Percentiles rank a stretch among this genome's conserved stretches.
These are phyloP conservation scores for Danaus plexippus DNA, from an alignment of 1,140 invertebrate species.

Conservation along the genomic window DNA sequence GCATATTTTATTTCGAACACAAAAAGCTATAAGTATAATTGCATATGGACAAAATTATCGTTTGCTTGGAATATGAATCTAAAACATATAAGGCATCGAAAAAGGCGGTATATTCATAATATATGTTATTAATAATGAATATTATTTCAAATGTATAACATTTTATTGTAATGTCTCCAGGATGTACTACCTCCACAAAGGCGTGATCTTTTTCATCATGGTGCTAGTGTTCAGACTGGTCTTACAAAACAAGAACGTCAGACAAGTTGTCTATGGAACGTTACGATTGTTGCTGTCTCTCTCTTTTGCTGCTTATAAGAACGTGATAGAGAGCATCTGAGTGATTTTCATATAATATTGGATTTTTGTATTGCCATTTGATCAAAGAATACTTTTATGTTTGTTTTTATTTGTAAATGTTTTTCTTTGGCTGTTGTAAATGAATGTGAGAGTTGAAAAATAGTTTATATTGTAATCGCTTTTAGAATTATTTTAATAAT, in stretches of 20 bases:
- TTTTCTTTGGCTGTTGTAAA: background rate
- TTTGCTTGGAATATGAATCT: too few relatives aligned
- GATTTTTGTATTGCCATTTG: too few relatives aligned
- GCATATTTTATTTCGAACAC: too few relatives aligned
- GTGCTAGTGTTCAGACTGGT: conserved; percentile 34
- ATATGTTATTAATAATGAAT: too few relatives aligned
- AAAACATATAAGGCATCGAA: too few relatives aligned
- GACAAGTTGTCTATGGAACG: conserved; percentile 34
- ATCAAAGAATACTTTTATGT: too few relatives aligned
- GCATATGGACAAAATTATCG: too few relatives aligned
- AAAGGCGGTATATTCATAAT: too few relatives aligned
- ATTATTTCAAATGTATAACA: too few relatives aligned
- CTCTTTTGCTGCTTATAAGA: conserved; percentile 22
- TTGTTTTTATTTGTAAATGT: too few relatives aligned
- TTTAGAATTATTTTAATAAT: background rate
- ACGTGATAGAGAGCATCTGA: conserved; percentile 18
- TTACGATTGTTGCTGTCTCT: conserved; percentile 31
- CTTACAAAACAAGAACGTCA: conserved; percentile 34
- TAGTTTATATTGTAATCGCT: conserved; percentile 1
- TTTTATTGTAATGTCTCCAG: conserved; percentile 26
- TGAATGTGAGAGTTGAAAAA: conserved; percentile 7
- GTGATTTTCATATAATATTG: background rate
- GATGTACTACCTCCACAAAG: conserved; percentile 44
- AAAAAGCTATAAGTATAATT: too few relatives aligned
- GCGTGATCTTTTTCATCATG: conserved; percentile 29